Evolutionary conservation across 2,113 vertebrate genomes (phyloP).

Genomic region (Pipa parva): DNA sequence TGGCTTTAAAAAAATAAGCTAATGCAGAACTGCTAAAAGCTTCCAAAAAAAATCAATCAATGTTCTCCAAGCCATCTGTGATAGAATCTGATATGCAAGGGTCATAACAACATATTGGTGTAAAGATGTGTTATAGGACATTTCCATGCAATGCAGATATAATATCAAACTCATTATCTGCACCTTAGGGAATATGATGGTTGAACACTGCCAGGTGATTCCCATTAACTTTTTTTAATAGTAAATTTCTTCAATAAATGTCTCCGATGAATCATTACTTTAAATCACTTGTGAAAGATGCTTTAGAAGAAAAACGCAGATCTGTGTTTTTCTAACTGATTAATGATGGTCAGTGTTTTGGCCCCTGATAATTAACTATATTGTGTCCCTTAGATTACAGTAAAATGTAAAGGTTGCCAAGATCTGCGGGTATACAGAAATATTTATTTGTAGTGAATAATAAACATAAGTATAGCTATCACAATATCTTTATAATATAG

Average conservation of each 20-base stretch:
- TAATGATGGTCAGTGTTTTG: not conserved
- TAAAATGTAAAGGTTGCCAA: no score
- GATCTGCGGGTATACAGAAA: no score
- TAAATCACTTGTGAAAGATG: not conserved
- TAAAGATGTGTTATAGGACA: not conserved
- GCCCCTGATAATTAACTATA: not conserved
- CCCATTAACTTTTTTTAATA: slow-evolving; percentile 32
- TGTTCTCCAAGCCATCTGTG: not conserved
- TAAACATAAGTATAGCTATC: no score
- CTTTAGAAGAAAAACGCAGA: not conserved
- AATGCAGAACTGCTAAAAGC: slow-evolving; percentile 43
- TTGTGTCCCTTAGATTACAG: no score
- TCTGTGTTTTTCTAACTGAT: not conserved
- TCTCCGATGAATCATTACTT: not conserved
- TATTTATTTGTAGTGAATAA: no score
- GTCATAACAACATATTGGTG: slow-evolving; percentile 18
- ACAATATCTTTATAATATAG: no score
- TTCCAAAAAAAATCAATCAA: slow-evolving; percentile 36
- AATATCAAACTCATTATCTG: not conserved
- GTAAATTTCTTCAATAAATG: not conserved
- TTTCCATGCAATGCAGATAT: slow-evolving; percentile 5
- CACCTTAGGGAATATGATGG: not conserved
- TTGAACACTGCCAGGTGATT: slow-evolving; percentile 33
- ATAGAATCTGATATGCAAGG: slow-evolving; percentile 31
- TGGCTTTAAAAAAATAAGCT: not conserved